Conservation (phyloP, 1,140 invertebrate species). For the Drosophila subpulchrella region DNA sequence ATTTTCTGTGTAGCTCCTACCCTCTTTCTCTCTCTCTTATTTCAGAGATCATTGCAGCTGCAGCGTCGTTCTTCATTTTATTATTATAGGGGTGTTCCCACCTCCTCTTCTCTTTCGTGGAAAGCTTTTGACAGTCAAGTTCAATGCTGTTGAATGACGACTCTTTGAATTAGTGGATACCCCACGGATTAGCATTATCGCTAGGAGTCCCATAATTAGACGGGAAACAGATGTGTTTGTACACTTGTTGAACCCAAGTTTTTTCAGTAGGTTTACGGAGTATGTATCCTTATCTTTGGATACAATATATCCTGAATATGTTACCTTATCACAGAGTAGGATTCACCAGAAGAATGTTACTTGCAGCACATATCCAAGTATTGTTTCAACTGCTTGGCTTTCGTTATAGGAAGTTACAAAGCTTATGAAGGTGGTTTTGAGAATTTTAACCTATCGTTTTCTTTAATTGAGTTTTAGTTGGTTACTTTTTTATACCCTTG, state of each 20-base stretch:
- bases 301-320: background rate
- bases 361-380: background rate
- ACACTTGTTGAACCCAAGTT: background rate
- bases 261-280: background rate
- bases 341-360: background rate
- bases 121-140: slow-evolving; percentile 57
- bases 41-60: slow-evolving; percentile 15
- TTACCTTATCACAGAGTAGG: background rate
- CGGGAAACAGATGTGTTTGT: background rate
- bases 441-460: background rate
- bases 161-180: slow-evolving; percentile 9
- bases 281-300: background rate
- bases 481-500: too few species aligned
- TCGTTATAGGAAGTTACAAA: too few species aligned
- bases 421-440: background rate
- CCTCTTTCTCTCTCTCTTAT: background rate
- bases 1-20: background rate
- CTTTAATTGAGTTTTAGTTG: background rate
- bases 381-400: background rate
- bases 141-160: slow-evolving; percentile 50
- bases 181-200: slow-evolving; percentile 13
- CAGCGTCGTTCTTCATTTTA: slow-evolving; percentile 1
- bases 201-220: slow-evolving; percentile 14
- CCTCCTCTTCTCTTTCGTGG: background rate
- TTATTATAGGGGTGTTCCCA: background rate